phyloP scores from a whole-genome alignment of 2,888 invertebrate genomes.

The Campoletis raptor region DNA sequence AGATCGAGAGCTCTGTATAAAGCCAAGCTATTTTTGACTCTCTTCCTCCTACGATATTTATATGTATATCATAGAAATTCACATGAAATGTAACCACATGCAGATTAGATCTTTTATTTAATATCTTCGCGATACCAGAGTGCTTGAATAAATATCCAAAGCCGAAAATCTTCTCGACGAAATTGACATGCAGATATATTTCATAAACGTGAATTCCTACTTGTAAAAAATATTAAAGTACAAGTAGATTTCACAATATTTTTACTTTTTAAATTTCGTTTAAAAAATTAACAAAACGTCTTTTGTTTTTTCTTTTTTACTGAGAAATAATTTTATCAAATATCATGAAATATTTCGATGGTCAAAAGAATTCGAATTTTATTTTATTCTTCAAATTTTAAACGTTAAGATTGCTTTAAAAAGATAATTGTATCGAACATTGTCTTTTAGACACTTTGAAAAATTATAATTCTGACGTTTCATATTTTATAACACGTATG shows the following conservation, averaged over 20 bases:
- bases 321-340: no score
- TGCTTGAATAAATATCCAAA: neutral
- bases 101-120: constrained; percentile 80
- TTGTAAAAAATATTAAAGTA: neutral
- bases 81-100: constrained; percentile 80
- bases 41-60: neutral
- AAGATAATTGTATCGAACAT: no score
- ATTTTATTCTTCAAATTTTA: no score
- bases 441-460: no score
- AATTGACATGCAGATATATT: neutral
- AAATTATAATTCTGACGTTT: no score
- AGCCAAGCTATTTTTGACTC: constrained; percentile 18
- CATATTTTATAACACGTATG: no score
- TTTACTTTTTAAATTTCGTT: neutral
- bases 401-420: no score
- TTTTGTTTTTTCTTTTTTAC: neutral
- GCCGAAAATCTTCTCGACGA: neutral
- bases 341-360: no score
- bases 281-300: neutral
- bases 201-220: neutral
- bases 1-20: constrained; percentile 47
- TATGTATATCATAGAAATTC: constrained; percentile 31
- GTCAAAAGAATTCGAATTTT: no score
- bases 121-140: constrained; percentile 73
- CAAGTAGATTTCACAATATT: neutral